Evolutionary conservation across 2,888 invertebrate species (phyloP), one percentile per base, ranked within the genome.

Genomic region (Sipha maydis): DNA sequence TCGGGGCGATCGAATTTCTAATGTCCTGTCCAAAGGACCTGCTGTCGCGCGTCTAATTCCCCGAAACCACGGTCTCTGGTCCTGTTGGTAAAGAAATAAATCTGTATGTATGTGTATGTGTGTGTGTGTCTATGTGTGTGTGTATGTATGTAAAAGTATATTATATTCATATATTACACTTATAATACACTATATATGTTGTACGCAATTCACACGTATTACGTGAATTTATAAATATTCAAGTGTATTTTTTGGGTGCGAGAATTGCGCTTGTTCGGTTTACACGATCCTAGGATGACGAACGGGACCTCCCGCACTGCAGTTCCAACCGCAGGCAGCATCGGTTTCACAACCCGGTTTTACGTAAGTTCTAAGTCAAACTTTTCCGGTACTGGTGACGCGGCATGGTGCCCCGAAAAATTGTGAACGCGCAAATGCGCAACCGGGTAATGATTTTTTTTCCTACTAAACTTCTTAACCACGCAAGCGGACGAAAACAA

Each of bases 1-100:
- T 85, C 41, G 67, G 67, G 67, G 67, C 85, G 67, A 85, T 85
- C 85, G 77, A 28, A 85, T 85, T 85, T 85, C 85, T 69, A 67
- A 61, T 61, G 76, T 77, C 85, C 85, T 67, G 77, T 85, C 76
- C n/a, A 25, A 61, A 48, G 48, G 34, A 67, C 19, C n/a, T 38
- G 38, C 4, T n/a, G 77, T 54, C 56, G 9, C 34, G n/a, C 31
- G 56, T 19, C 25, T 79, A 61, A 56, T 83, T 73, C 83, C 73
- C 54, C 34, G 73, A 83, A 73, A 83, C 71, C 83, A 25, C 34
- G 25, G 56, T 38, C 34, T 28, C n/a, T n/a, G n/a, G 56, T 38
- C 75, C 34, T n/a, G 34, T 4, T 3, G 34, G 56, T 34, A 9
- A 56, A 83, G 34, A 69, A 28, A 28, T 31, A 31, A 69, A 56